phyloP scores from a whole-genome alignment of 1,140 invertebrate species.

The Apolygus lucorum region DNA sequence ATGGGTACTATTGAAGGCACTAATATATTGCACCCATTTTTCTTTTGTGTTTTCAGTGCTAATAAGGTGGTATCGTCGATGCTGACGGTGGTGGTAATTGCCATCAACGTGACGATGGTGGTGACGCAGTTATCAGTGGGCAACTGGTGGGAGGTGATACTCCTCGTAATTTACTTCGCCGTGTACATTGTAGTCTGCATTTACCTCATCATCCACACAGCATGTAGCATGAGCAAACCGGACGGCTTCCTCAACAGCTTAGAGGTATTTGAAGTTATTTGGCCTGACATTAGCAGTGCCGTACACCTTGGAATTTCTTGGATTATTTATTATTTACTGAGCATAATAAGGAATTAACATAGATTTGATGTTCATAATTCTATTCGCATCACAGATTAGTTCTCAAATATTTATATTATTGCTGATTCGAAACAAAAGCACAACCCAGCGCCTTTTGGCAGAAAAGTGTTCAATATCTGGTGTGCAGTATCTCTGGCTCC shows the following conservation, averaged over 20 bases:
- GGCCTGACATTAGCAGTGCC: not conserved
- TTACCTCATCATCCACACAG: slow-evolving; percentile 27
- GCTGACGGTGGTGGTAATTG: slow-evolving; percentile 61
- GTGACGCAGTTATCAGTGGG: slow-evolving; percentile 45
- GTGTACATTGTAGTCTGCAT: slow-evolving; percentile 24
- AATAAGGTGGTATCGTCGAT: slow-evolving; percentile 59
- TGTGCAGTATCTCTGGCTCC: too few relatives aligned
- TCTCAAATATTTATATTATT: not conserved
- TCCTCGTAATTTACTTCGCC: slow-evolving; percentile 19
- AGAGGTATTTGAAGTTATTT: too few relatives aligned
- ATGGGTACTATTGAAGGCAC: too few relatives aligned
- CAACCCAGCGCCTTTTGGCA: too few relatives aligned
- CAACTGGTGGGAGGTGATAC: not conserved
- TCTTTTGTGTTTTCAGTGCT: slow-evolving; percentile 45
- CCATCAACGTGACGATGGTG: slow-evolving; percentile 77
- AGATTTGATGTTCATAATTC: not conserved
- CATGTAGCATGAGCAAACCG: slow-evolving; percentile 22
- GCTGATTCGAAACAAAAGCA: not conserved
- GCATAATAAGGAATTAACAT: too few relatives aligned
- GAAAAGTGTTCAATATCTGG: too few relatives aligned
- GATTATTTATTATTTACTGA: too few relatives aligned
- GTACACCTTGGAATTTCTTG: not conserved
- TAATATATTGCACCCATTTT: too few relatives aligned
- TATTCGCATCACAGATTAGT: not conserved
- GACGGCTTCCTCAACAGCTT: slow-evolving; percentile 18